Conservation (phyloP, 2,113 vertebrate species). For the Pampusana beccarii region DNA sequence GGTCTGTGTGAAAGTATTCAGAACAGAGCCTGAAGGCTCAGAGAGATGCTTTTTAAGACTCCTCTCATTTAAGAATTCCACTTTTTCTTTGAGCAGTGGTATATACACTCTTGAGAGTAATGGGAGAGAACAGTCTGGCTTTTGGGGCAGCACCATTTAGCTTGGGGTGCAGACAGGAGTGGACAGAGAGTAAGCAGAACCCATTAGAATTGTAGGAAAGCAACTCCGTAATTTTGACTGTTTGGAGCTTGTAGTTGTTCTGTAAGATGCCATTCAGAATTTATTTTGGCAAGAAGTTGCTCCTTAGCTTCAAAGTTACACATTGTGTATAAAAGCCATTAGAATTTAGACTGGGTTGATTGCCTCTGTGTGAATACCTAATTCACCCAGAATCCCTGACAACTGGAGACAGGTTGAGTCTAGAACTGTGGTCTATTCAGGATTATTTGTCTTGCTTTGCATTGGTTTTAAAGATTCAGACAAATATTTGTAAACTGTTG, state of each 20-base stretch:
- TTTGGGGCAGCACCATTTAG: neutral
- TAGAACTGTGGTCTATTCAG: neutral
- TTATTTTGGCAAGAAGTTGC: neutral
- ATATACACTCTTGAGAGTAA: neutral
- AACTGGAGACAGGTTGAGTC: neutral
- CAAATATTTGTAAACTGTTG: neutral
- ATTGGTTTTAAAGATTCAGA: neutral
- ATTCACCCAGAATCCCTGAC: neutral
- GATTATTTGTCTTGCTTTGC: neutral
- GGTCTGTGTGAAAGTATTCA: neutral
- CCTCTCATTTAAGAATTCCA: neutral
- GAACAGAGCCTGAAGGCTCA: neutral
- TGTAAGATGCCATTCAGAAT: neutral
- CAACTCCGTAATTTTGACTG: neutral
- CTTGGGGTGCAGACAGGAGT: neutral
- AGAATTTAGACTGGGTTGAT: neutral
- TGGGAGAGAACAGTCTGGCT: neutral
- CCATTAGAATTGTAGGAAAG: neutral
- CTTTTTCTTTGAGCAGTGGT: neutral
- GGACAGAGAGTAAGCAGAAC: neutral
- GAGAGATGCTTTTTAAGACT: neutral
- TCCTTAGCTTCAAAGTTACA: neutral
- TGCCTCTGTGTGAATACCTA: neutral
- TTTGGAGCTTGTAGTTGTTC: neutral
- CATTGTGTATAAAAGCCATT: neutral